Base-by-base conservation (phyloP, 2,113 vertebrate species). In the Epinephelus fuscoguttatus region DNA sequence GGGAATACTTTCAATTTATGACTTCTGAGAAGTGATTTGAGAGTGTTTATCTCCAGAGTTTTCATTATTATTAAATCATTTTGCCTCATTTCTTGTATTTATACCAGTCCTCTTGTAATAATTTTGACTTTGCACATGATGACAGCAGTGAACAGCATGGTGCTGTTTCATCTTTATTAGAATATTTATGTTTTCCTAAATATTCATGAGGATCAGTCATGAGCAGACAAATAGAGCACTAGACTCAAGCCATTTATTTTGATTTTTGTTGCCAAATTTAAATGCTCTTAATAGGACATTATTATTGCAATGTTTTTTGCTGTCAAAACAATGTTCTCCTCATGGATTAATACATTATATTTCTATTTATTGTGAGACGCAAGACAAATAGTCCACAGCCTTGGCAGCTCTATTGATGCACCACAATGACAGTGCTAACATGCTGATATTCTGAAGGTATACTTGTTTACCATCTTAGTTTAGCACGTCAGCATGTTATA, bases 21-120 rank as follows among this genome's bases (percentile, higher is more conserved):
- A 64, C 84, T 76, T 76, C 23, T 69, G 19, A 55, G 42, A 73
- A 52, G 45, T 64, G 66, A 71, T 67, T 67, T 68, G 15, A 78
- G 55, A 21, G 12, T 42, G 25, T 78, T 70, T 56, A 49, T 50
- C 50, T 70, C 27, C 17, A 25, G 4, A 60, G 69, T 27, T 68
- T 55, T 37, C 40, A 63, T 78, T 47, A 56, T 67, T 37, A 78
- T 77, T 72, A 53, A 42, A 66, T 53, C 0, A 68, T 49, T 18
- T 67, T 2, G n/a, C 40, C 40, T 56, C 1, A 56, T 33, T 68
- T 37, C 18, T 61, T 15, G 15, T 13, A 52, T 73, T 78, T 30
- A n/a, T 21, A 33, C 18, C 23, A 60, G 45, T 55, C n/a, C 33
- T 23, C 12, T 27, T 61, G 18, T 13, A 23, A 21, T 67, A 10